phyloP scores from a whole-genome alignment of 1,140 invertebrate genomes.

The Monochamus saltuarius region DNA sequence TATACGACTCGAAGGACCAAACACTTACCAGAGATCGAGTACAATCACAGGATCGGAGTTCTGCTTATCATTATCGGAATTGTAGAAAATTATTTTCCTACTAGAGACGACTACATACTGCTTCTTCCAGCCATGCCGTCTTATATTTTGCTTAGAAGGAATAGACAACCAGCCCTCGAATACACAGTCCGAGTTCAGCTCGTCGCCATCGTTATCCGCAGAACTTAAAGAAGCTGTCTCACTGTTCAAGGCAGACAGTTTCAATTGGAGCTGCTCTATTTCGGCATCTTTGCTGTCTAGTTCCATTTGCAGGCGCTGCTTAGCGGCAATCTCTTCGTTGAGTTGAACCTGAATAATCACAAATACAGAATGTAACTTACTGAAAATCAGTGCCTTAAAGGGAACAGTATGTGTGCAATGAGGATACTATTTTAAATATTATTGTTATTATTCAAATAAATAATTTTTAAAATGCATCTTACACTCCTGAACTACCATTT shows the following conservation, averaged over 20 bases:
- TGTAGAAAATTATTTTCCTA: constrained; percentile 97
- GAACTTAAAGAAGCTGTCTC: constrained; percentile 90
- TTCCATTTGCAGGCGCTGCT: constrained; percentile 88
- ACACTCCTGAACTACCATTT: too few species aligned
- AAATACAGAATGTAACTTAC: constrained; percentile 1
- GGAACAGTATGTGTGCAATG: too few species aligned
- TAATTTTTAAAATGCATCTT: too few species aligned
- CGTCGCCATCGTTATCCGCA: constrained; percentile 80
- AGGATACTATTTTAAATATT: too few species aligned
- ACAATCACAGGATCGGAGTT: constrained; percentile 94
- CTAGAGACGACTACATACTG: constrained; percentile 97
- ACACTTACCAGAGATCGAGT: constrained; percentile 85
- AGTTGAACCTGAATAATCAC: constrained; percentile 52
- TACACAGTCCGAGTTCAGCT: constrained; percentile 63
- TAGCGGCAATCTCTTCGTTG: constrained; percentile 67
- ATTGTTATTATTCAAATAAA: too few species aligned
- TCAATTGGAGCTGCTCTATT: constrained; percentile 88
- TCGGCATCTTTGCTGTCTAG: constrained; percentile 94
- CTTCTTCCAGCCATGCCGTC: constrained; percentile 93
- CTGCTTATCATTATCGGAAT: constrained; percentile 90
- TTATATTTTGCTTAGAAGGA: constrained; percentile 93
- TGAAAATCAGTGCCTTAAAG: too few species aligned
- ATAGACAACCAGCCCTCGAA: constrained; percentile 95
- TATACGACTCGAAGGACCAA: constrained; percentile 5
- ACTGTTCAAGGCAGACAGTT: constrained; percentile 72